A percentile compares a stretch with the other conserved stretches of the same genome.
Evolutionary conservation across 2,888 invertebrate species (phyloP).

Genomic region (Pterostichus madidus): DNA sequence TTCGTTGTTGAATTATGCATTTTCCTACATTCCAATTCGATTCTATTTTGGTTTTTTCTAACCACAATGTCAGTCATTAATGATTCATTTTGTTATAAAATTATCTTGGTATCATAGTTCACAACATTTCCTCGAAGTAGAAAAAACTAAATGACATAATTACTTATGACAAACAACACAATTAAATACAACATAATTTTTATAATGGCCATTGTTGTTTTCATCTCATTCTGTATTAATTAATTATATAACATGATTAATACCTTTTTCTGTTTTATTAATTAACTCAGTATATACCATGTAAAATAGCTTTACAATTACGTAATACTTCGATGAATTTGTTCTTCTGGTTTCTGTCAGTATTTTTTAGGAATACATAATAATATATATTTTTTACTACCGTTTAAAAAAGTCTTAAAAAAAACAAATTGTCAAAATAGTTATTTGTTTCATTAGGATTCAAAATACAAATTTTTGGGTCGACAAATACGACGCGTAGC

Average conservation of each 20-base stretch:
- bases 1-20: neutral
- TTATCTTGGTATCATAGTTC: slow-evolving; percentile 38
- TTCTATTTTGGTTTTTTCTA: slow-evolving; percentile 18
- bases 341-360: too few relatives aligned
- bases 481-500: too few relatives aligned
- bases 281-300: too few relatives aligned
- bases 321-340: too few relatives aligned
- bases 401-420: too few relatives aligned
- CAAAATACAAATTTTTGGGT: too few relatives aligned
- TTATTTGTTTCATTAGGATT: too few relatives aligned
- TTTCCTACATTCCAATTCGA: neutral
- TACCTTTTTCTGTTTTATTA: too few relatives aligned
- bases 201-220: slow-evolving; percentile 1
- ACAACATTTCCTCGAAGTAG: slow-evolving; percentile 40
- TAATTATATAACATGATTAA: neutral
- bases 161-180: slow-evolving; percentile 6
- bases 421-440: too few relatives aligned
- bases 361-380: too few relatives aligned
- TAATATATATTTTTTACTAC: too few relatives aligned
- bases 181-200: slow-evolving; percentile 19
- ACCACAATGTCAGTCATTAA: slow-evolving; percentile 21
- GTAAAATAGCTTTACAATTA: too few relatives aligned
- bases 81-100: slow-evolving; percentile 39
- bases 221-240: slow-evolving; percentile 22
- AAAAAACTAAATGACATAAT: slow-evolving; percentile 47